These are phyloP conservation scores for Carabus problematicus DNA, from an alignment of 2,888 invertebrate genomes.

Conservation along the genomic window DNA sequence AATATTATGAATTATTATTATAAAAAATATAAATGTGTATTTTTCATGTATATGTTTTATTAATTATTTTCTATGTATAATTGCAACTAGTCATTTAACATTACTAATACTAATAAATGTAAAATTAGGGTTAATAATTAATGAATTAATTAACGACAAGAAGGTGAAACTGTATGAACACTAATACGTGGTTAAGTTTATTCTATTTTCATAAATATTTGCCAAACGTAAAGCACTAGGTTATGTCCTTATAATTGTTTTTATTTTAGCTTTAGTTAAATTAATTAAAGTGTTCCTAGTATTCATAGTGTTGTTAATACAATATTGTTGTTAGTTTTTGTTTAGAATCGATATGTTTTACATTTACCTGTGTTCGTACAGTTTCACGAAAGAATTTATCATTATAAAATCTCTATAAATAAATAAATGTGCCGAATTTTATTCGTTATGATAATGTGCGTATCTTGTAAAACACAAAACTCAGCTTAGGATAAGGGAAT, in stretches of 20 bases:
- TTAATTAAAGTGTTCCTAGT: no score
- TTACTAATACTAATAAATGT: constrained; percentile 28
- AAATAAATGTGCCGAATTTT: constrained; percentile 42
- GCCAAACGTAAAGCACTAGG: not conserved
- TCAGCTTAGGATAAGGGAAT: constrained; percentile 26
- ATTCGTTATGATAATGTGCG: constrained; percentile 39
- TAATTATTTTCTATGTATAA: constrained; percentile 34
- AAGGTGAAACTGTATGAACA: constrained; percentile 16
- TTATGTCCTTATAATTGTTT: not conserved
- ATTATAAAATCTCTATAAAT: constrained; percentile 34
- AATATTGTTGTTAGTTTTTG: no score
- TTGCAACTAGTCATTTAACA: constrained; percentile 28
- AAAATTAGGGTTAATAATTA: constrained; percentile 26
- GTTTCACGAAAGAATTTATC: not conserved
- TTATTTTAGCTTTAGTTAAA: no score
- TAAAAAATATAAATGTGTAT: constrained; percentile 34
- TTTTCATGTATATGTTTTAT: constrained; percentile 35
- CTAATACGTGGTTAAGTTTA: not conserved
- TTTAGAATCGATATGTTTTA: not conserved
- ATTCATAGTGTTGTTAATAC: no score
- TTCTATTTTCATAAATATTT: not conserved
- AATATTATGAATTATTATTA: constrained; percentile 5
- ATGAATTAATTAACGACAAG: constrained; percentile 13
- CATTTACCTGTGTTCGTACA: constrained; percentile 6
- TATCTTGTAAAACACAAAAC: constrained; percentile 28